Evolutionary conservation across 2,888 invertebrate species (phyloP).

Genomic region (Mamestra brassicae): DNA sequence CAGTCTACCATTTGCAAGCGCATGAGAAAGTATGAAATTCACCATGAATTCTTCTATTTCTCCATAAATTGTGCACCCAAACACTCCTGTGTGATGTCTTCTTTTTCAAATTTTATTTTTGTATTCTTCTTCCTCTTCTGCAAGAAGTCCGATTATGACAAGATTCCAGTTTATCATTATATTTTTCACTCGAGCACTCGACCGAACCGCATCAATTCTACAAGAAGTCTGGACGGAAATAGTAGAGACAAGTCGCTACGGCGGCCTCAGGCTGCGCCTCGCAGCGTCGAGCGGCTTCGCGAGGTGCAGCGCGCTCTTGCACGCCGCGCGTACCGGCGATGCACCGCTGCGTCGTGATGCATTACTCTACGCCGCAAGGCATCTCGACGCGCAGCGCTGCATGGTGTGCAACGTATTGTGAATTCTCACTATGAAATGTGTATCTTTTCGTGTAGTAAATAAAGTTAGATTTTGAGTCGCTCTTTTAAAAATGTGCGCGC

Average conservation of each 20-base stretch:
- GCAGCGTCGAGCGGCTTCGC: too few species aligned
- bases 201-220: conserved; percentile 1
- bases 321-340: too few species aligned
- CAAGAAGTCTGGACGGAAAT: conserved; percentile 1
- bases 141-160: not conserved
- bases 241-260: not conserved
- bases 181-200: not conserved
- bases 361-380: not conserved
- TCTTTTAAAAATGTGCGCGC: too few species aligned
- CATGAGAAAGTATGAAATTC: too few species aligned
- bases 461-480: too few species aligned
- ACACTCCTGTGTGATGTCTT: too few species aligned
- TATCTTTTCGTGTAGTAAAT: not conserved
- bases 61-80: too few species aligned
- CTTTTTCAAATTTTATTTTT: too few species aligned
- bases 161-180: conserved; percentile 1
- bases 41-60: too few species aligned
- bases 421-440: conserved; percentile 11
- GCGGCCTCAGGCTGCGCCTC: not conserved
- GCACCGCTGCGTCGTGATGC: not conserved
- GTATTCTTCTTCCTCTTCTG: too few species aligned
- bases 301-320: too few species aligned
- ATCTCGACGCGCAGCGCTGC: not conserved
- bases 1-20: too few species aligned
- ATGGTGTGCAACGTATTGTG: conserved; percentile 7